These are phyloP conservation scores for Catostylus mosaicus DNA, from an alignment of 30 jellyfish, hydroid and myxozoan species.

Conservation along the genomic window DNA sequence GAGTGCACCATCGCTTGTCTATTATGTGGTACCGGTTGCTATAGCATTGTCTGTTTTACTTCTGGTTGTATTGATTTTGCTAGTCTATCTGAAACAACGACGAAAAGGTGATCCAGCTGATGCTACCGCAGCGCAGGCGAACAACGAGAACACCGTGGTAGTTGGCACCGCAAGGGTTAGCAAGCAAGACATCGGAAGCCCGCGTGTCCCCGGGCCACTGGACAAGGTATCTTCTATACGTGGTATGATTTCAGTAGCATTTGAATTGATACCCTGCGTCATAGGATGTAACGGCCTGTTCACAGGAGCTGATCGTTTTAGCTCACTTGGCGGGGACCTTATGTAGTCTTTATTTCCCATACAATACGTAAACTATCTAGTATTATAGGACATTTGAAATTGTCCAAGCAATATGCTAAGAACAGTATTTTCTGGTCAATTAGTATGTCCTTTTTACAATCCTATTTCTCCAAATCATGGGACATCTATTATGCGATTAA, in stretches of 20 bases:
- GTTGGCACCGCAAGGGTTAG: slow-evolving; percentile 14
- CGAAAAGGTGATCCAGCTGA: slow-evolving; percentile 36
- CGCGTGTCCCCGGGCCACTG: slow-evolving; percentile 60
- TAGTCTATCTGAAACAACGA: slow-evolving; percentile 67
- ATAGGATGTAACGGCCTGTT: neutral
- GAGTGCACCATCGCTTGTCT: slow-evolving; percentile 48
- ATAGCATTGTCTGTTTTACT: slow-evolving; percentile 74
- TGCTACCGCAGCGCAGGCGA: slow-evolving; percentile 11
- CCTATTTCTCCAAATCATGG: too few species aligned
- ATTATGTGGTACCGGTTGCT: slow-evolving; percentile 79
- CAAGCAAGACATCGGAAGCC: slow-evolving; percentile 38
- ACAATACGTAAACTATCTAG: too few species aligned
- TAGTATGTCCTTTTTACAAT: too few species aligned
- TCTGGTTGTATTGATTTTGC: slow-evolving; percentile 51
- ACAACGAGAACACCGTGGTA: slow-evolving; percentile 8
- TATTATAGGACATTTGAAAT: too few species aligned
- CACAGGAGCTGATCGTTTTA: neutral
- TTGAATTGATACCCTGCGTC: neutral
- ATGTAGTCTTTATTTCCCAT: too few species aligned
- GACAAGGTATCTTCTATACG: slow-evolving; percentile 48
- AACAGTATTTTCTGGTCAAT: too few species aligned
- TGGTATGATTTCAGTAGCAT: slow-evolving; percentile 21
- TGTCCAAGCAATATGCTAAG: too few species aligned
- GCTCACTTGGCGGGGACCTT: too few species aligned
- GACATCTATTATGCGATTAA: too few species aligned